Evolutionary conservation across 2,113 vertebrate species (phyloP), one percentile per base, ranked within the genome.

Genomic region (Ancistrus triradiatus): DNA sequence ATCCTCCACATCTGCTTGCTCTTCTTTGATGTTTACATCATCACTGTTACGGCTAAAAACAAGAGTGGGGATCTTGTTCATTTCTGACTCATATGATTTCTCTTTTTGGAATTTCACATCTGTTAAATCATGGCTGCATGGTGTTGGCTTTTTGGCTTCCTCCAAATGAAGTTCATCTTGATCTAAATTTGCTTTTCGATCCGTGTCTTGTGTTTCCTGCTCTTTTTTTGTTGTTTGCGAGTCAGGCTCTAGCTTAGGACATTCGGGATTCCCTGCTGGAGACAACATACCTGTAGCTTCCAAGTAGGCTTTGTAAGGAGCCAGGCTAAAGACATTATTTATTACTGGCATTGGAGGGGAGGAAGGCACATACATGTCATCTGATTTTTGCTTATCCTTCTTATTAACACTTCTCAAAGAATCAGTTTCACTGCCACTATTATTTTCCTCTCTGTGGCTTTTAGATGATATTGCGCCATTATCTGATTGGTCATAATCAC

Each of bases 321-420:
- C 96, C 80, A 98, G 77, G 74, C 94, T 98, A 73, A 98, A 98
- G 31, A 98, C 96, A 0, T 82, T 92, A 74, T 94, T 87, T 49
- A 98, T 98, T 24, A 97, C 78, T 0, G 96, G 95, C 96, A 98
- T 95, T 0, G 91, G 92, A 0, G 91, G 91, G 3, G 89, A 94
- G 21, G 70, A 14, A 4, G 66, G 58, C 7, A 66, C 28, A 0
- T 59, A 0, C 1, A n/a, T n/a, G n/a, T n/a, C 59, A 57, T 66
- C 63, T 0, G 38, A 6, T 1, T 62, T 63, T 1, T 2, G 51
- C 0, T 46, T 48, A 13, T 81, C 62, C 28, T 68, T 19, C 63
- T 73, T 82, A 48, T 60, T 70, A 48, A 28, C 61, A 68, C 83
- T 86, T 40, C 58, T 24, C 44, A 66, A 5, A 10, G 6, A 7